Percentiles rank a stretch among this genome's conserved stretches.
Conservation (phyloP, 2,113 vertebrate genomes). For the Tupaia tana region DNA sequence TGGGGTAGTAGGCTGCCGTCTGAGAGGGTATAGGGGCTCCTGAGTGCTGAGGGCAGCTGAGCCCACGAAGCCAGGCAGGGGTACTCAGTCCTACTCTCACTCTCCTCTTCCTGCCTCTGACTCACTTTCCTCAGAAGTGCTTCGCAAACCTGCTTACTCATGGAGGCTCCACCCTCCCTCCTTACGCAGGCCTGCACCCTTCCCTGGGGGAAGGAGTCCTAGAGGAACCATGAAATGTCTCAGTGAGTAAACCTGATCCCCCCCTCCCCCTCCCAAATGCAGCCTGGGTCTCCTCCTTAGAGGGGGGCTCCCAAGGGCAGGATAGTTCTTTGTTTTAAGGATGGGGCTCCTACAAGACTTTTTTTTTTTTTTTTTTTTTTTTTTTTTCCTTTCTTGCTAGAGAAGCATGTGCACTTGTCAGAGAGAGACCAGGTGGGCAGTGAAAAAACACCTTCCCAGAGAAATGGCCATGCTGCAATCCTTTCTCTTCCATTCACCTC, state of each 20-base stretch:
- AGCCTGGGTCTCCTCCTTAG: background rate
- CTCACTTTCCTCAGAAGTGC: constrained; percentile 52
- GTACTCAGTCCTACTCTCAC: background rate
- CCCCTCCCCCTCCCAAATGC: background rate
- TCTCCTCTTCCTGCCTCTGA: constrained; percentile 60
- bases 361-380: too few species aligned
- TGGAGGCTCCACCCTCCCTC: background rate
- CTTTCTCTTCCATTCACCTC: too few species aligned
- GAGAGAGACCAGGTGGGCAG: too few species aligned
- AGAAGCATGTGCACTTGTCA: too few species aligned
- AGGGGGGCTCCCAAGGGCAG: background rate
- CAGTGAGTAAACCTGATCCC: background rate
- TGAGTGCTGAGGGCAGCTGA: background rate
- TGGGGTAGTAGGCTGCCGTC: background rate
- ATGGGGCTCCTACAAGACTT: background rate
- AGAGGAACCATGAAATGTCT: background rate
- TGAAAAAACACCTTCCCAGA: too few species aligned
- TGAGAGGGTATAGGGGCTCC: background rate
- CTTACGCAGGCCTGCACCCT: background rate
- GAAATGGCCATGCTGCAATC: too few species aligned
- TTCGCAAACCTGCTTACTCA: constrained; percentile 49
- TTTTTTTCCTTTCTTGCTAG: too few species aligned
- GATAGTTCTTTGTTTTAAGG: background rate
- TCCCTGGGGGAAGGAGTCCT: background rate
- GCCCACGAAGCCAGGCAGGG: background rate